Evolutionary conservation across 1,140 invertebrate species (phyloP).

Genomic region (Eufriesea mexicana): DNA sequence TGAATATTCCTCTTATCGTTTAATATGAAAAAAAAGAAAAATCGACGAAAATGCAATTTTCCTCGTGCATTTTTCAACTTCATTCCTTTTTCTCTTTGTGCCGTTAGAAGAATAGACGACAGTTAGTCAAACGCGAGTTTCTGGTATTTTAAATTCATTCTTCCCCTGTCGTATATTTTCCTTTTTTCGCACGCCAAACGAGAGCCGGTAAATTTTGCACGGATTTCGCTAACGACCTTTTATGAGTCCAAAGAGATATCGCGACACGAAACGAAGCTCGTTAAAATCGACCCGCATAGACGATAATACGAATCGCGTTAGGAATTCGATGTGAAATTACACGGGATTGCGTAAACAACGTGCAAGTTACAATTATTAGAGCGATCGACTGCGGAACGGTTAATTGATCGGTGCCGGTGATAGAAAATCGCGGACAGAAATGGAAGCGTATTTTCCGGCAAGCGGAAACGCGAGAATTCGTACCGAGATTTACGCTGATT

Average conservation of each 20-base stretch:
- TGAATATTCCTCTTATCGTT: too few species aligned
- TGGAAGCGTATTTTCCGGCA: neutral
- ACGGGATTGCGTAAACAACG: neutral
- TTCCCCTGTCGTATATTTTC: too few species aligned
- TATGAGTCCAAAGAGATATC: neutral
- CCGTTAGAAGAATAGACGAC: too few species aligned
- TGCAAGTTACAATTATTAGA: neutral
- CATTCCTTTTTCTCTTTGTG: too few species aligned
- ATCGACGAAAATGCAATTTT: too few species aligned
- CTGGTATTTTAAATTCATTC: too few species aligned
- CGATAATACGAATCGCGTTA: neutral
- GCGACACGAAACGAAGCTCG: neutral
- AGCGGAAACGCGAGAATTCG: too few species aligned
- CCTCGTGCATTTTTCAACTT: too few species aligned
- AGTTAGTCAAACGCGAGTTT: too few species aligned
- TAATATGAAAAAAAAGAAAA: too few species aligned
- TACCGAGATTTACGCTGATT: neutral
- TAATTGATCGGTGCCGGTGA: neutral
- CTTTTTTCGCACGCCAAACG: neutral
- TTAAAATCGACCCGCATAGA: neutral
- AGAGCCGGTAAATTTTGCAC: neutral
- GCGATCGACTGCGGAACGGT: neutral
- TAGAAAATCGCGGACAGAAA: neutral
- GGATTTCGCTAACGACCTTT: neutral
- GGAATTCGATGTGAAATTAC: neutral